Evolutionary conservation across 2,797 vertebrate species (phyloP).

Genomic region (Myiothlypis chrysogaster): DNA sequence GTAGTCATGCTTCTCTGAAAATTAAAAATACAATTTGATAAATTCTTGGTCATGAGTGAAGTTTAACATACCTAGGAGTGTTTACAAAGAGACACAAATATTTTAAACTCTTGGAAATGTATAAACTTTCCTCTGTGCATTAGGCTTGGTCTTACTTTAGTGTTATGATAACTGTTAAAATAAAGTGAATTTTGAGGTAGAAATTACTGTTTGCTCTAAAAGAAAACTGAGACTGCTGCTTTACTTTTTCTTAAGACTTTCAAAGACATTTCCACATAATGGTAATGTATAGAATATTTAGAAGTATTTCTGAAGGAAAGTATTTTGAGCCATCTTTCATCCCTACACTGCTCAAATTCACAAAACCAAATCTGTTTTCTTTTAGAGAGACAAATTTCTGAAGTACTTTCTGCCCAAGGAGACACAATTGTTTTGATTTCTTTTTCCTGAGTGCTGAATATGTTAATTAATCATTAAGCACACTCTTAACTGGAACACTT

Average conservation of each 20-base stretch:
- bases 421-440: background rate
- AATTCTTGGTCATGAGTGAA: background rate
- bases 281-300: background rate
- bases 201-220: background rate
- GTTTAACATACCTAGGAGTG: background rate
- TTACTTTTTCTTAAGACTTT: background rate
- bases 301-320: background rate
- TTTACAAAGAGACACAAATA: background rate
- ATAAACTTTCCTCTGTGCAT: background rate
- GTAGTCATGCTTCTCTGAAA: background rate
- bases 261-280: background rate
- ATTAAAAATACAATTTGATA: background rate
- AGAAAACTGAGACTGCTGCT: background rate
- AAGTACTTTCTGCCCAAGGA: background rate
- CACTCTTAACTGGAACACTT: background rate
- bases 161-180: background rate
- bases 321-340: background rate
- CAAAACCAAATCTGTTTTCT: background rate
- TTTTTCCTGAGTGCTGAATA: background rate
- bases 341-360: background rate
- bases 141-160: background rate
- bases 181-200: background rate
- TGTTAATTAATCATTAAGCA: slow-evolving; percentile 52
- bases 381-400: background rate
- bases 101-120: background rate